These are phyloP conservation scores for Drosophila cardini DNA, from an alignment of 1,140 invertebrate species.

Conservation along the genomic window DNA sequence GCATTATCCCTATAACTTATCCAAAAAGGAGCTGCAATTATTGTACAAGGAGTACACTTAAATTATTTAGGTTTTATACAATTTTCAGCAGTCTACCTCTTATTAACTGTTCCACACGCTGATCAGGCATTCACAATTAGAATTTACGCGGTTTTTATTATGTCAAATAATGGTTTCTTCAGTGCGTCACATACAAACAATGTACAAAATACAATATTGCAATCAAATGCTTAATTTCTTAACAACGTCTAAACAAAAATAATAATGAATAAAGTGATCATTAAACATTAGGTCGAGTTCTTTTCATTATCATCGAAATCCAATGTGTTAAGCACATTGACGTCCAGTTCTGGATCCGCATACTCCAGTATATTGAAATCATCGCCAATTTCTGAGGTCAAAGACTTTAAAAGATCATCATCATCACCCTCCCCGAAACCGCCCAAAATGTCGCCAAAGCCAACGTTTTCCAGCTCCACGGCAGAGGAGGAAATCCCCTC, in stretches of 20 bases:
- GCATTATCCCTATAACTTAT: slow-evolving; percentile 78
- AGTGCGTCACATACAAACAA: slow-evolving; percentile 14
- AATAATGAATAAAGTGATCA: neutral
- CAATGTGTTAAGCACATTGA: slow-evolving; percentile 90
- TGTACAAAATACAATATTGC: slow-evolving; percentile 14
- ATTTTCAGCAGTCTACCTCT: too few species aligned
- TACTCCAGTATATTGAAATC: slow-evolving; percentile 98
- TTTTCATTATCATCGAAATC: slow-evolving; percentile 89
- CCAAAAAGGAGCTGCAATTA: slow-evolving; percentile 65
- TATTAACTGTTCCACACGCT: neutral
- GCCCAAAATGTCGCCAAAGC: slow-evolving; percentile 91
- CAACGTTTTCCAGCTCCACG: slow-evolving; percentile 85
- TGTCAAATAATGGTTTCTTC: slow-evolving; percentile 9
- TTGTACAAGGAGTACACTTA: neutral
- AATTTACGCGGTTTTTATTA: slow-evolving; percentile 12
- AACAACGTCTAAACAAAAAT: slow-evolving; percentile 1
- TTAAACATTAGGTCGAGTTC: slow-evolving; percentile 45
- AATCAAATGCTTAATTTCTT: slow-evolving; percentile 12
- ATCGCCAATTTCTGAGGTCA: slow-evolving; percentile 93
- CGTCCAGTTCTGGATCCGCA: slow-evolving; percentile 96
- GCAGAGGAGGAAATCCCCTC: slow-evolving; percentile 63
- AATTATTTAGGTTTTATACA: too few species aligned
- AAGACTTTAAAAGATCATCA: slow-evolving; percentile 90
- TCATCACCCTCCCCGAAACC: slow-evolving; percentile 94
- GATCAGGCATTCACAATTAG: neutral